Conservation (phyloP, 2,888 invertebrate genomes). For the Saturnia pavonia region DNA sequence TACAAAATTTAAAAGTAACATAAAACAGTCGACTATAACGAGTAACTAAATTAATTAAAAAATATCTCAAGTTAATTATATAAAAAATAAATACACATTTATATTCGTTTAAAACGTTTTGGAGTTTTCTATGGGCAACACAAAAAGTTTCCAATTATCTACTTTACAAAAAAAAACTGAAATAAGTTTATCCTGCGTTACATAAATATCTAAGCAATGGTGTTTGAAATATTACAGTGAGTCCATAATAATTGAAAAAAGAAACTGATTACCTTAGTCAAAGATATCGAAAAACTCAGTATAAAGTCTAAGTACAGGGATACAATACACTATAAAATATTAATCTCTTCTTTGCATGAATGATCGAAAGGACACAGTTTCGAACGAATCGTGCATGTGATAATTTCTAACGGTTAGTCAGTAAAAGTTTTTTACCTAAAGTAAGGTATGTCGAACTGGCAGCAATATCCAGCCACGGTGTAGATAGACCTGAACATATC, state of each 20-base stretch:
- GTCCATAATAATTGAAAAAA: too few relatives aligned
- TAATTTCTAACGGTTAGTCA: background rate
- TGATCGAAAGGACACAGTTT: background rate
- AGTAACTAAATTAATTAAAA: background rate
- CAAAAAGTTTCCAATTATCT: too few relatives aligned
- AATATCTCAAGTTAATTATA: too few relatives aligned
- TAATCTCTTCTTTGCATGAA: background rate
- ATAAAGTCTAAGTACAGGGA: background rate
- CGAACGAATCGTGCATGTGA: background rate
- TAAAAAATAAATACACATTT: too few relatives aligned
- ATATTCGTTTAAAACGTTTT: too few relatives aligned
- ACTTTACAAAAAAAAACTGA: too few relatives aligned
- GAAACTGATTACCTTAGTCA: too few relatives aligned
- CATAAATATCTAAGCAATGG: background rate
- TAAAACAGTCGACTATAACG: background rate
- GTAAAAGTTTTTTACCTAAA: conserved; percentile 49
- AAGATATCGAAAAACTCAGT: background rate
- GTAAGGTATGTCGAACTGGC: conserved; percentile 62
- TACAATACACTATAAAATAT: background rate
- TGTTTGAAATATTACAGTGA: background rate
- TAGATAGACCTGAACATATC: conserved; percentile 58
- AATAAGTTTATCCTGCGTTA: background rate
- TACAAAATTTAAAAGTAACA: background rate
- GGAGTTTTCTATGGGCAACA: too few relatives aligned
- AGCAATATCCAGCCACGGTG: conserved; percentile 58